Percentiles rank a stretch among this genome's conserved stretches.
phyloP scores from a whole-genome alignment of 2,797 vertebrate genomes.

The Sus cebifrons region DNA sequence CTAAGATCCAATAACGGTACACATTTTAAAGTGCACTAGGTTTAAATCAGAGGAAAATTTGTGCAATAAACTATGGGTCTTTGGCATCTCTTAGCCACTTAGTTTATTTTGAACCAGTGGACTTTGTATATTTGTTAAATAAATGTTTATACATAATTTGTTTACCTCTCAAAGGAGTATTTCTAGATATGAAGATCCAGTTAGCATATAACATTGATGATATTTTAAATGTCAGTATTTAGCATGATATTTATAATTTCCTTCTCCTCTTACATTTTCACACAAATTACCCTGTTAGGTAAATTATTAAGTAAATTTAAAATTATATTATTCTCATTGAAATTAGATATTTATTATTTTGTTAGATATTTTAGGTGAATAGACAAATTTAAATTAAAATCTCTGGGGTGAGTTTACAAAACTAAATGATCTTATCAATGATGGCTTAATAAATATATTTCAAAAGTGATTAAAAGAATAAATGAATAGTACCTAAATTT shows the following conservation, averaged over 20 bases:
- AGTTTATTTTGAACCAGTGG: neutral
- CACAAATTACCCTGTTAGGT: neutral
- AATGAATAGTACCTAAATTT: neutral
- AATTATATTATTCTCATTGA: neutral
- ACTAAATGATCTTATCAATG: neutral
- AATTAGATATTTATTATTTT: neutral
- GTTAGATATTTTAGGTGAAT: neutral
- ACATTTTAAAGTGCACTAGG: neutral
- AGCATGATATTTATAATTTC: neutral
- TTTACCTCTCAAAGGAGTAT: slow-evolving; percentile 20
- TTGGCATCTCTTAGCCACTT: neutral
- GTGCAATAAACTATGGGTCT: neutral
- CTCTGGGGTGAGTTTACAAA: neutral
- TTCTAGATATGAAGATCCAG: neutral
- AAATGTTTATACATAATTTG: neutral
- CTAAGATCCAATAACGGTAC: neutral
- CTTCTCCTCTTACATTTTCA: neutral
- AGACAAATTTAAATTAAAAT: slow-evolving; percentile 15
- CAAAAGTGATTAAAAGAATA: neutral
- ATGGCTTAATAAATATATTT: neutral
- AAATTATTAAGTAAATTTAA: slow-evolving; percentile 4
- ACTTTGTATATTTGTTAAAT: neutral
- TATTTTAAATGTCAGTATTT: neutral
- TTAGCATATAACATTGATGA: neutral
- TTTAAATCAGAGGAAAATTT: slow-evolving; percentile 34